These are phyloP conservation scores for Temnothorax nylanderi DNA, from an alignment of 1,140 invertebrate species.

Conservation along the genomic window DNA sequence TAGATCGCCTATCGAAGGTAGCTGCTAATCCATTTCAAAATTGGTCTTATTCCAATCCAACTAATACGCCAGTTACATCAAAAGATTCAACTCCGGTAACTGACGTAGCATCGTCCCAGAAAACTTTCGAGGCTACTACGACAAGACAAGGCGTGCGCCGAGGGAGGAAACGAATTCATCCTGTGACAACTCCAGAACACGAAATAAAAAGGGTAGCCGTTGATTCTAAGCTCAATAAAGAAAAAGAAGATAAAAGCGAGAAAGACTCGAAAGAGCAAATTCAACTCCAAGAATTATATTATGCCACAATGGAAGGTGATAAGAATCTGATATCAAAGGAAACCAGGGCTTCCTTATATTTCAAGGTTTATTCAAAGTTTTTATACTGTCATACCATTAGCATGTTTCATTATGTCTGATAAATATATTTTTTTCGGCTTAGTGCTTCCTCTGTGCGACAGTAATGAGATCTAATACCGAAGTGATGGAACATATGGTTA, in stretches of 20 bases:
- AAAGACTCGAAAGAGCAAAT: slow-evolving; percentile 77
- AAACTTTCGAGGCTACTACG: not conserved
- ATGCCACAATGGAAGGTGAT: slow-evolving; percentile 82
- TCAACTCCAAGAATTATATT: slow-evolving; percentile 81
- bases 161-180: slow-evolving; percentile 79
- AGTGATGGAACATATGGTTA: slow-evolving; percentile 90
- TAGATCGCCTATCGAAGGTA: slow-evolving; percentile 88
- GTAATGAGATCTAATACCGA: slow-evolving; percentile 86
- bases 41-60: slow-evolving; percentile 88
- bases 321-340: slow-evolving; percentile 72
- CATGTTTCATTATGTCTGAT: not conserved
- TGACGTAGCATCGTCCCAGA: slow-evolving; percentile 36
- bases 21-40: slow-evolving; percentile 92
- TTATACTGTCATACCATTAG: not conserved
- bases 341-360: slow-evolving; percentile 74
- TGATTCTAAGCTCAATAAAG: slow-evolving; percentile 65
- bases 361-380: slow-evolving; percentile 72
- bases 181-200: slow-evolving; percentile 63
- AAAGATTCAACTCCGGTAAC: slow-evolving; percentile 59
- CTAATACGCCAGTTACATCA: slow-evolving; percentile 63
- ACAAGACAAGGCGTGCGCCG: slow-evolving; percentile 77
- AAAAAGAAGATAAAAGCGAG: slow-evolving; percentile 36
- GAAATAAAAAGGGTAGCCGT: slow-evolving; percentile 72
- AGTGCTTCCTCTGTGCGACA: slow-evolving; percentile 87
- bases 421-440: slow-evolving; percentile 84